phyloP scores from a whole-genome alignment of 2,113 vertebrate species.

The Aptenodytes forsteri region DNA sequence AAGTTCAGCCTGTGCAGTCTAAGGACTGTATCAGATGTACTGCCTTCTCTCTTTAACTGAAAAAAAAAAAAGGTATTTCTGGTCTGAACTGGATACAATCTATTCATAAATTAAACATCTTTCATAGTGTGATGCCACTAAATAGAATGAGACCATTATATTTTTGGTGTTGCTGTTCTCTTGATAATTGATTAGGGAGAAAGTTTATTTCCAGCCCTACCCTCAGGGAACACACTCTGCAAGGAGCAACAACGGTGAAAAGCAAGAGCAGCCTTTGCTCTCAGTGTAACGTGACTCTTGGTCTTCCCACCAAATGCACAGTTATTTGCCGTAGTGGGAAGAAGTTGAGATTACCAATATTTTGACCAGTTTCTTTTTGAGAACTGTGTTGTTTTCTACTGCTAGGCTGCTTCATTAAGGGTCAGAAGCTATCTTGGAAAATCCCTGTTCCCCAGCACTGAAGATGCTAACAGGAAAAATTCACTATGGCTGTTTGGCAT shows the following conservation, averaged over 20 bases:
- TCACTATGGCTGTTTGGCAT: background rate
- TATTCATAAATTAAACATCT: background rate
- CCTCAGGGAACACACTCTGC: background rate
- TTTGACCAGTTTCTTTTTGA: background rate
- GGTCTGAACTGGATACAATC: background rate
- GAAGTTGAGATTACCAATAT: background rate
- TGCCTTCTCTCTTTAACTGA: background rate
- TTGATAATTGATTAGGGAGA: background rate
- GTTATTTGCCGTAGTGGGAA: background rate
- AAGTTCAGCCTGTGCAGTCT: background rate
- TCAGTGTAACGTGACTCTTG: background rate
- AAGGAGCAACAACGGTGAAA: background rate
- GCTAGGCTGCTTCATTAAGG: background rate
- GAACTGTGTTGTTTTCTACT: background rate
- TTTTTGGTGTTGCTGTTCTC: background rate
- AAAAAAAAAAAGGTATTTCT: background rate
- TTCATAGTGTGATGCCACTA: background rate
- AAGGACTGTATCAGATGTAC: rapidly evolving
- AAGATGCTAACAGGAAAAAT: background rate
- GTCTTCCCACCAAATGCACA: background rate
- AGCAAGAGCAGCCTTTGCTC: background rate
- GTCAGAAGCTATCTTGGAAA: background rate
- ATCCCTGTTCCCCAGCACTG: background rate
- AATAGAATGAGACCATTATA: background rate
- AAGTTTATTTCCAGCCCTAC: background rate